A percentile compares a stretch with the other conserved stretches of the same genome.
These are phyloP conservation scores for Amphiprion ocellaris DNA, from an alignment of 2,113 vertebrate genomes.

Conservation along the genomic window DNA sequence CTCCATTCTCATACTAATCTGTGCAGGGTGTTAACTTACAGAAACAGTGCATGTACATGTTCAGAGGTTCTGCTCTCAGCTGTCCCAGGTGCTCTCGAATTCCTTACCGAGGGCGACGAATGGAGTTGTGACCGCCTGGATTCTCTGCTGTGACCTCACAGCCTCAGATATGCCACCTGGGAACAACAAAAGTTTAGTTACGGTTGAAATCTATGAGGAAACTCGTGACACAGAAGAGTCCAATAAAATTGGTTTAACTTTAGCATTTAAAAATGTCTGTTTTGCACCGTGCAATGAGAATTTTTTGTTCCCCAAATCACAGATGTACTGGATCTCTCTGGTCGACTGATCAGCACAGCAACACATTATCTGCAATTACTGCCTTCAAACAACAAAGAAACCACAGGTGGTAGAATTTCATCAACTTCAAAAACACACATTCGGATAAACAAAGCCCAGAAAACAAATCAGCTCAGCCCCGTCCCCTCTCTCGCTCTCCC, in stretches of 20 bases:
- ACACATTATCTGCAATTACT: slow-evolving; percentile 63
- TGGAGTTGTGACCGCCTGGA: slow-evolving; percentile 1
- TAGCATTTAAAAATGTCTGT: slow-evolving; percentile 15
- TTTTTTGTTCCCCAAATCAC: slow-evolving; percentile 19
- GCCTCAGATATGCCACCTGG: slow-evolving; percentile 79
- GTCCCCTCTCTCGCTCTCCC: slow-evolving; percentile 7
- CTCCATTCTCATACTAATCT: neutral
- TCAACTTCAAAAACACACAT: slow-evolving; percentile 65
- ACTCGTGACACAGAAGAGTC: neutral
- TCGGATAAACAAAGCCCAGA: slow-evolving; percentile 56
- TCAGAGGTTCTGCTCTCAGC: neutral
- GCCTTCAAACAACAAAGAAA: slow-evolving; percentile 49
- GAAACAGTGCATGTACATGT: neutral
- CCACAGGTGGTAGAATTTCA: slow-evolving; percentile 67
- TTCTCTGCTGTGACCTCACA: slow-evolving; percentile 59
- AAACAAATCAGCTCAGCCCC: slow-evolving; percentile 48
- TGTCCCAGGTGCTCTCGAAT: neutral
- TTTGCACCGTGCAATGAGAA: neutral
- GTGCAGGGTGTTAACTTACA: neutral
- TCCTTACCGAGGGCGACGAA: neutral
- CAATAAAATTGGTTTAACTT: slow-evolving; percentile 10
- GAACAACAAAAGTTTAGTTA: slow-evolving; percentile 24
- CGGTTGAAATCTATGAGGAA: neutral
- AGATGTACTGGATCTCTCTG: slow-evolving; percentile 25
- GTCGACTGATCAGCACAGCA: slow-evolving; percentile 43